Conservation (phyloP, 2,113 vertebrate genomes). For the Phainopepla nitens region DNA sequence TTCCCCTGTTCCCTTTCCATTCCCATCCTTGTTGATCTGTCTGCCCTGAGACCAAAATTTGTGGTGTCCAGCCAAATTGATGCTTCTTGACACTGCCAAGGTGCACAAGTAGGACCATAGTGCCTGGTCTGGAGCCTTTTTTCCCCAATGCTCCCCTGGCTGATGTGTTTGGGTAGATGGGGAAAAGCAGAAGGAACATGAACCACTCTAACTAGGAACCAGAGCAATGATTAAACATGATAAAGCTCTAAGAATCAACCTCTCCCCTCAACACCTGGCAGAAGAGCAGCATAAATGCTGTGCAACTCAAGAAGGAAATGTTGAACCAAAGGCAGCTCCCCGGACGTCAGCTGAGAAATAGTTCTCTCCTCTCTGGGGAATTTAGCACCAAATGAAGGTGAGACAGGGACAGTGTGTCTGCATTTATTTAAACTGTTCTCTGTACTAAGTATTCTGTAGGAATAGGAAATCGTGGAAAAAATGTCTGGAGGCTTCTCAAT, state of each 20-base stretch:
- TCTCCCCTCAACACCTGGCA: not conserved
- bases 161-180: not conserved
- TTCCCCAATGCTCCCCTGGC: fast-evolving
- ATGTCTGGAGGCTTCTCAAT: not conserved
- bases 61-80: not conserved
- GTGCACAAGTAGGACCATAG: not conserved
- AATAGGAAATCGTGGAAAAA: not conserved
- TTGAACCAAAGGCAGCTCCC: not conserved
- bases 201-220: not conserved
- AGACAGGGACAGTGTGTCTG: not conserved
- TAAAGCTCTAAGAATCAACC: not conserved
- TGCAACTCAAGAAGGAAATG: not conserved
- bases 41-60: not conserved
- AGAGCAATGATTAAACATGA: not conserved
- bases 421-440: not conserved
- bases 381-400: not conserved
- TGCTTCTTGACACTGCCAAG: not conserved
- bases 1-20: not conserved
- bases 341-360: not conserved
- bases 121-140: not conserved
- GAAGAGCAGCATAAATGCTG: not conserved
- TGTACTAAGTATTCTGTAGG: not conserved
- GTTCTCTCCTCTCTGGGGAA: not conserved
- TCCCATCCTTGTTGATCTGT: not conserved
- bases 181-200: not conserved